A percentile compares a stretch with the other conserved stretches of the same genome.
phyloP scores from a whole-genome alignment of 2,888 invertebrate species.

The Oscheius sp. region DNA sequence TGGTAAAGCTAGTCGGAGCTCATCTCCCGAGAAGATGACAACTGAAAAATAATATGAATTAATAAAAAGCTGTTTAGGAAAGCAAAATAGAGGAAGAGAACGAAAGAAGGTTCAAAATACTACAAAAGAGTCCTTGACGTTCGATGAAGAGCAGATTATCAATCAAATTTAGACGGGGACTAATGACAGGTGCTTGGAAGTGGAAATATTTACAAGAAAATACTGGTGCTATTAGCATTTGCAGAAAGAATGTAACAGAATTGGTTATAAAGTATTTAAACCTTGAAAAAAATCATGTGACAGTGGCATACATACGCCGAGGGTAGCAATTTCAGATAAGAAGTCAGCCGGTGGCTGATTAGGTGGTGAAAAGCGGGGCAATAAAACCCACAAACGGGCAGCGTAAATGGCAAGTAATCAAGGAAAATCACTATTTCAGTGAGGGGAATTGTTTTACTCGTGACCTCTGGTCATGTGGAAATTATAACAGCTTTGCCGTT shows the following conservation, averaged over 20 bases:
- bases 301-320: background rate
- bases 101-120: background rate
- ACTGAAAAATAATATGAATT: conserved; percentile 18
- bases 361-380: conserved; percentile 35
- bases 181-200: conserved; percentile 10
- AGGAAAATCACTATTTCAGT: conserved; percentile 26
- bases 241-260: background rate
- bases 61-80: background rate
- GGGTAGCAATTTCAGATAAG: conserved; percentile 30
- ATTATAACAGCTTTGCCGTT: too few relatives aligned
- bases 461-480: too few relatives aligned
- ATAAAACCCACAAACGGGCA: conserved; percentile 33
- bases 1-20: conserved; percentile 26
- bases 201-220: conserved; percentile 21
- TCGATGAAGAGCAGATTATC: conserved; percentile 5
- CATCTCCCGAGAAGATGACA: conserved; percentile 25
- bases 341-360: conserved; percentile 32
- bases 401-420: conserved; percentile 37
- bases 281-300: background rate
- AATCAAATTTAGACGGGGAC: conserved; percentile 23
- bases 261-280: background rate
- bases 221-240: background rate
- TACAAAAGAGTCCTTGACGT: background rate
- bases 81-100: conserved; percentile 9
- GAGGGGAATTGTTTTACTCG: background rate